Evolutionary conservation across 2,888 invertebrate species (phyloP).

Genomic region (Tuberolachnus salignus): DNA sequence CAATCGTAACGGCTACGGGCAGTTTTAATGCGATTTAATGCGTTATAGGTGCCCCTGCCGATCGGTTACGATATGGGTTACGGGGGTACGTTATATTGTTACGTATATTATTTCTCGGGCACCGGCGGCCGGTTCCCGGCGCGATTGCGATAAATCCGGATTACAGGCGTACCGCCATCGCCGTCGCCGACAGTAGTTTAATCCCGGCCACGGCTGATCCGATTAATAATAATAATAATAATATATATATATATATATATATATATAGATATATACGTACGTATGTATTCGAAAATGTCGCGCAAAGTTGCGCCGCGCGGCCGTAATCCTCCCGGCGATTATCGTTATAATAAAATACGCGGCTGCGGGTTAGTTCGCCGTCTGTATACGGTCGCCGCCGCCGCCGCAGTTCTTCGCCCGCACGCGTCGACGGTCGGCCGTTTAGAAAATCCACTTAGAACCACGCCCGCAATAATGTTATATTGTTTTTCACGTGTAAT

Average conservation of each 20-base stretch:
- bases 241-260: background rate
- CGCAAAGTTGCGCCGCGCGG: constrained; percentile 5
- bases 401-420: no score
- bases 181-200: background rate
- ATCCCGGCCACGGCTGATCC: constrained; percentile 18
- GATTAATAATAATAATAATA: constrained; percentile 7
- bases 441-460: background rate
- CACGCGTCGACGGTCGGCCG: no score
- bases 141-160: constrained; percentile 25
- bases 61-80: no score
- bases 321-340: constrained; percentile 19
- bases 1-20: no score
- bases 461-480: constrained; percentile 2
- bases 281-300: constrained; percentile 29
- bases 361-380: no score
- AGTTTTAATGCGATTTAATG: no score
- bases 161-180: background rate
- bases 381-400: background rate
- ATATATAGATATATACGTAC: no score
- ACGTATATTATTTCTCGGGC: no score
- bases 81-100: no score
- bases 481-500: background rate
- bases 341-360: background rate
- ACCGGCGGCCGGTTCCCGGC: background rate
- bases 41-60: no score